These are phyloP conservation scores for Melierax canorus DNA, from an alignment of 2,113 vertebrate species.

Conservation along the genomic window DNA sequence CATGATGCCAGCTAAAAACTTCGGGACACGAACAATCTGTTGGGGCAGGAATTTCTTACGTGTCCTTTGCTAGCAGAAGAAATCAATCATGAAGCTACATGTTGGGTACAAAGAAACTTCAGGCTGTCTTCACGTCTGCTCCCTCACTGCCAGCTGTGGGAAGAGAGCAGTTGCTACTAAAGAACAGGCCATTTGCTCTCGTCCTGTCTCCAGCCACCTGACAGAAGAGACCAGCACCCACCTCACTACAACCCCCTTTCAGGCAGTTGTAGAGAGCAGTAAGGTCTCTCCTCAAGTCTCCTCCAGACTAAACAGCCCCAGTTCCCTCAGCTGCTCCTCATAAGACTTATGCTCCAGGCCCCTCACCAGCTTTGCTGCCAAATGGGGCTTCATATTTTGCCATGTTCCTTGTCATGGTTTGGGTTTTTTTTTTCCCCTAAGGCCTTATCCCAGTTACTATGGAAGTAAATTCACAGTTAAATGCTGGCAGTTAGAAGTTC, in stretches of 20 bases:
- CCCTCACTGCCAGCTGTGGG: neutral
- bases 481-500: neutral
- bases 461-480: neutral
- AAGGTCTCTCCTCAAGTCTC: too few species aligned
- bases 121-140: neutral
- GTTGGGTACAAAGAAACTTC: neutral
- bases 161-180: neutral
- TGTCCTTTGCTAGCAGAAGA: neutral
- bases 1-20: neutral
- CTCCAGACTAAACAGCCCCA: too few species aligned
- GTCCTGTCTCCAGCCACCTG: too few species aligned
- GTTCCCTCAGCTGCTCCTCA: too few species aligned
- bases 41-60: neutral
- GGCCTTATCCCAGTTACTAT: neutral
- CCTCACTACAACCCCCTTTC: too few species aligned
- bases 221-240: too few species aligned
- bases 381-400: neutral
- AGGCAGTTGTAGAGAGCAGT: too few species aligned
- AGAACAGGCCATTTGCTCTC: neutral
- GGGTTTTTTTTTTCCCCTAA: neutral
- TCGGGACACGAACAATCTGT: neutral
- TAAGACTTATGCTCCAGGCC: too few species aligned
- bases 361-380: too few species aligned
- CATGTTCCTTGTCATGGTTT: neutral
- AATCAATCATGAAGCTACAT: neutral